These are phyloP conservation scores for Fukomys damarensis DNA, from an alignment of 2,113 vertebrate genomes.

Conservation along the genomic window DNA sequence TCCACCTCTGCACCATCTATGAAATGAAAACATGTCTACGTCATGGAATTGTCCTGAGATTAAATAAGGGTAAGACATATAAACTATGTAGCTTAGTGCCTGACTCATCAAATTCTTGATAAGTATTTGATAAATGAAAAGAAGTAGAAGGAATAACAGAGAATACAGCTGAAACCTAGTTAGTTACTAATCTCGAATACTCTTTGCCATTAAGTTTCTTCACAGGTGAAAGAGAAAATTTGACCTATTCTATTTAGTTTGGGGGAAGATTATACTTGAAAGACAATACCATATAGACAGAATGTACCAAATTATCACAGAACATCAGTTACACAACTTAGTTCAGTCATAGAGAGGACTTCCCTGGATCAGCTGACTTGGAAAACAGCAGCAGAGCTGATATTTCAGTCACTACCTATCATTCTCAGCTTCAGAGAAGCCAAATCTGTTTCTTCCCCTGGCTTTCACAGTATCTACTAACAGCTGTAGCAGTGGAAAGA, in stretches of 20 bases:
- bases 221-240: not conserved
- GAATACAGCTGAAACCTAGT: not conserved
- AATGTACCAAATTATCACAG: not conserved
- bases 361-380: conserved; percentile 16
- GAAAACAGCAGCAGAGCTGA: conserved; percentile 52
- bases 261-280: not conserved
- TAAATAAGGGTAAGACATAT: not conserved
- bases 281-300: not conserved
- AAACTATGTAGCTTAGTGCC: not conserved
- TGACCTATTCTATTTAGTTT: not conserved
- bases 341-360: not conserved
- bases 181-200: not conserved
- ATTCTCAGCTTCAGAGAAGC: conserved; percentile 35
- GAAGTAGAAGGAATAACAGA: not conserved
- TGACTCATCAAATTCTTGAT: not conserved
- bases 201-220: not conserved
- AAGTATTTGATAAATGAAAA: not conserved
- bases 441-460: conserved; percentile 54
- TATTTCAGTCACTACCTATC: conserved; percentile 40
- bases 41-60: not conserved
- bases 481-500: conserved; percentile 76
- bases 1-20: not conserved
- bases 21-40: not conserved
- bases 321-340: not conserved
- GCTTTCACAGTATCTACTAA: conserved; percentile 47